Evolutionary conservation across 2,113 vertebrate genomes (phyloP), one percentile per base, ranked within the genome.

Genomic region (Cephalopterus ornatus): DNA sequence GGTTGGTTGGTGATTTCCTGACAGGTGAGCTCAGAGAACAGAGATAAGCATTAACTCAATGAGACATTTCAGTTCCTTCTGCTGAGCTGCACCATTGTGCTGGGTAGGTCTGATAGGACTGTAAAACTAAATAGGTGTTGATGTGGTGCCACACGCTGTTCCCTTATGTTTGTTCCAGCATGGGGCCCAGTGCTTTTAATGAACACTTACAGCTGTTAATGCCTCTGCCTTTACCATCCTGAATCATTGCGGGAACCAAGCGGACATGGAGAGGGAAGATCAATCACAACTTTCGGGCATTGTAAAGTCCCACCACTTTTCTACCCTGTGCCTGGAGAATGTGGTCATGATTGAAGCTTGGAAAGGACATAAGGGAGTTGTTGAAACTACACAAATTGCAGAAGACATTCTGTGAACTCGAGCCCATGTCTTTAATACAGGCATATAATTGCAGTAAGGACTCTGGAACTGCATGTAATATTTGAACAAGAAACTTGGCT

Each of bases 51-150:
- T 49, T 90, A 68, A 91, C 79, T 93, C 77, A n/a, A 19, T 7
- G 75, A 81, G 90, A 97, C 83, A 44, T 73, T 77, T 52, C 70
- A 47, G 65, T 77, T 92, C 46, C 12, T 71, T 92, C 65, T 75
- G 95, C 93, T 61, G 93, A 76, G 95, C 80, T 10, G 71, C 66
- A 24, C 59, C 59, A 5, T 30, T n/a, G 24, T 46, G 27, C 74
- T 8, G 70, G 49, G 24, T 27, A 33, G 67, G 65, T 74, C 72
- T 96, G 93, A 77, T 22, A 88, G 59, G 61, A 12, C 35, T 83
- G 92, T 81, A 75, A 77, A 82, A 68, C 49, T 82, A 78, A 91
- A 88, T 81, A 92, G 86, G 67, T 62, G 84, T 82, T 85, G 81
- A 92, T 71, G 83, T 35, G 81, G 55, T 50, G 89, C 44, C 61